Evolutionary conservation across 2,113 vertebrate species (phyloP).

Genomic region (Engystomops pustulosus): DNA sequence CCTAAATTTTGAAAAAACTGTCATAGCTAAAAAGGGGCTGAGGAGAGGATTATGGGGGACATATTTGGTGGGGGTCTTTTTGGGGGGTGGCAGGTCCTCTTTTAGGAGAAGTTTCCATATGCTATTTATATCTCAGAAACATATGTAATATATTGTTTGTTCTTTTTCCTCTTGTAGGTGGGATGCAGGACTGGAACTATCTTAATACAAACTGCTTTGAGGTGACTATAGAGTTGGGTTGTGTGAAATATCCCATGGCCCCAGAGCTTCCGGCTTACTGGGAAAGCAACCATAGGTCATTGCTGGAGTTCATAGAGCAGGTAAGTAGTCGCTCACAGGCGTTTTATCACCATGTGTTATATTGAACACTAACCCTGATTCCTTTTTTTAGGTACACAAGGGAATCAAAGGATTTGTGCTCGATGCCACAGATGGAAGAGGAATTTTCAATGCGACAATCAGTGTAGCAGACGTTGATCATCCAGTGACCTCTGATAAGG

Average conservation of each 20-base stretch:
- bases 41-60: too few relatives aligned
- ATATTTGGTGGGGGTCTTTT: too few relatives aligned
- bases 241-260: constrained; percentile 88
- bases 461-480: constrained; percentile 84
- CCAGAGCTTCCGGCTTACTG: constrained; percentile 86
- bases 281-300: constrained; percentile 85
- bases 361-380: constrained; percentile 29
- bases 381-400: constrained; percentile 82
- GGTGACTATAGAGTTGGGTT: constrained; percentile 95
- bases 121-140: too few relatives aligned
- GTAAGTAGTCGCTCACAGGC: constrained; percentile 66
- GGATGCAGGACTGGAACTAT: constrained; percentile 99
- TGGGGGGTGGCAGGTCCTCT: too few relatives aligned
- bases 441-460: constrained; percentile 92
- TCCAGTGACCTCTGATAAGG: constrained; percentile 80
- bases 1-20: too few relatives aligned
- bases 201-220: constrained; percentile 97
- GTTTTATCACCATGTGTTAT: constrained; percentile 16
- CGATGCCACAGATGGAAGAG: constrained; percentile 81
- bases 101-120: too few relatives aligned
- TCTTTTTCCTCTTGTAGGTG: constrained; percentile 75
- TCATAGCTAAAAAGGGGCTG: too few relatives aligned
- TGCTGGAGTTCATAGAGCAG: constrained; percentile 93
- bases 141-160: too few relatives aligned
- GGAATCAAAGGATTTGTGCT: constrained; percentile 89